Evolutionary conservation across 2,113 vertebrate genomes (phyloP), one percentile per base, ranked within the genome.

Genomic region (Trochalopteron elliotii): DNA sequence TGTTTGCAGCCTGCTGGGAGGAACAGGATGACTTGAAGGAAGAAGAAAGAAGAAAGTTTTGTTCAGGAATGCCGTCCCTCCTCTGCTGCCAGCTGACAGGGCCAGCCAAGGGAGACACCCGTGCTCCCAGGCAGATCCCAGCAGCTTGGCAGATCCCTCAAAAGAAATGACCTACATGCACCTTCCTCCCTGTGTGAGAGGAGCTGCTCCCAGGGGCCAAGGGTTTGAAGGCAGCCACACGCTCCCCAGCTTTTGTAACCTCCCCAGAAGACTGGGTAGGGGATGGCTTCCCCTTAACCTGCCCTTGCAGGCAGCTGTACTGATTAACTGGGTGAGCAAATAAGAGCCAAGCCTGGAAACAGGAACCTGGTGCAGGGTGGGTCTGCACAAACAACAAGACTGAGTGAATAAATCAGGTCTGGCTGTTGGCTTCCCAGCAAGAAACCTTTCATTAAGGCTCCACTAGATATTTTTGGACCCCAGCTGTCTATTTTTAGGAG

Each of bases 401-500:
- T 12, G 35, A 10, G 33, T 67, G 44, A 91, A 87, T 71, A 82
- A 75, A 84, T 87, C 61, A 65, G 67, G 37, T 15, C 65, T 76
- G 78, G 57, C 57, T 72, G 22, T 28, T 87, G 76, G 20, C 57
- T 84, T 64, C 72, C 40, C 86, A 74, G 12, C 70, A 49, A 92
- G 37, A 87, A 90, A 33, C 82, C 47, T 71, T 44, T 93, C 55
- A 55, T 83, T 83, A 83, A 56, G 64, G 61, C 37, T 71, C 44
- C 35, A 7, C 50, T 60, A 68, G 83, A 25, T 96, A 81, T 81
- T 92, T 94, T 83, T 81, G 83, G 79, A 68, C 56, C 72, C 49
- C 45, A 74, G 9, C n/a, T 92, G 47, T 40, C 90, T 95, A 88
- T 88, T 93, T 97, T 94, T 83, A 92, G 82, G 68, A 64, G 16